Evolutionary conservation across 1,140 invertebrate species (phyloP), one percentile per base, ranked within the genome.

Genomic region (Bombus waltoni): DNA sequence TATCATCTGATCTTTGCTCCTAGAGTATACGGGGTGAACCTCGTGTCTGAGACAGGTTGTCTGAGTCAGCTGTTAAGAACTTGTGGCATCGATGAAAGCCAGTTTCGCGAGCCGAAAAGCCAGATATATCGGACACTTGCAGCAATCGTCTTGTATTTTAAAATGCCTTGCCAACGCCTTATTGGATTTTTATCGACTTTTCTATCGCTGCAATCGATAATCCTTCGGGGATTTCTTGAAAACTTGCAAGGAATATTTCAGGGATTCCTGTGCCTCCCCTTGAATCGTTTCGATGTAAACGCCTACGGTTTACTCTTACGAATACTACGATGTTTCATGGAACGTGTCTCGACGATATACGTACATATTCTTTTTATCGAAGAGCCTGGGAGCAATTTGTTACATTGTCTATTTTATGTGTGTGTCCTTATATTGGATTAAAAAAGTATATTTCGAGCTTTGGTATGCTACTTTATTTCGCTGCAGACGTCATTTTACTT

Each of bases 1-100:
- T 89, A 88, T 91, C 78, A 65, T 44, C 59, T 65, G 88, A 90
- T 91, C 87, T 86, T 81, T 70, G 42, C 75, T 80, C 85, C 74
- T 15, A n/a, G 35, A 70, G 40, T 83, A 40, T 81, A 44, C 44
- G 76, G 72, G 72, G 82, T 38, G 57, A 81, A 81, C 38, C 71
- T 66, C 44, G 59, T 75, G 70, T 65, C 71, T 71, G 13, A 53
- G 59, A 81, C 77, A 73, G 78, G 57, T 57, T 81, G 59, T 57
- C 71, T 68, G 84, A 75, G 71, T 85, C 71, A 68, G 79, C 84
- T 81, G 77, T 80, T 78, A 42, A 74, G 71, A 44, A 73, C 40
- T 57, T 44, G 78, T 38, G 70, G 28, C 15, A 32, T 53, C 32
- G 70, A 42, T 47, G 57, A 70, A 57, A 53, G 15, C 42, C 25